Conservation (phyloP, 2,888 invertebrate species). For the Phragmatobia fuliginosa region DNA sequence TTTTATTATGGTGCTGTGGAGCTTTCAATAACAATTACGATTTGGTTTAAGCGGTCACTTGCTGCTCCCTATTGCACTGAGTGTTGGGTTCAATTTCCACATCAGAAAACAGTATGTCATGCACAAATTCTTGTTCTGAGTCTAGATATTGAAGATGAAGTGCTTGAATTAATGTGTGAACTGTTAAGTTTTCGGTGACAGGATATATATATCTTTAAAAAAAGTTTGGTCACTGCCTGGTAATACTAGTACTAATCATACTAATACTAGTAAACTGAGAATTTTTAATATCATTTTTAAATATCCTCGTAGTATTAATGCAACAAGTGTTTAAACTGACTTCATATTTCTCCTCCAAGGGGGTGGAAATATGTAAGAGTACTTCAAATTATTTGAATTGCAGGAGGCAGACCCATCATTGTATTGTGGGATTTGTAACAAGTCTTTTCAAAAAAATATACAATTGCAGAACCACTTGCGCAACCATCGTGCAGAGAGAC, state of each 20-base stretch:
- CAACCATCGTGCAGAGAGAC: conserved; percentile 83
- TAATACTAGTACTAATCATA: too few relatives aligned
- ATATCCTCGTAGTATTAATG: background rate
- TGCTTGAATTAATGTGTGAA: too few relatives aligned
- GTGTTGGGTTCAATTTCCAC: too few relatives aligned
- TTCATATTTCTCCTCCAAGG: conserved; percentile 4
- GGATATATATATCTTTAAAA: too few relatives aligned
- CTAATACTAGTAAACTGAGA: background rate
- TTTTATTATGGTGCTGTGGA: too few relatives aligned
- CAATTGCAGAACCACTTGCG: conserved; percentile 83
- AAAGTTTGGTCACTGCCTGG: too few relatives aligned
- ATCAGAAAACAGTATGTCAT: too few relatives aligned
- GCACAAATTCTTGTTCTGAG: too few relatives aligned
- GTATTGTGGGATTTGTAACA: conserved; percentile 81
- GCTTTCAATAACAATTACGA: too few relatives aligned
- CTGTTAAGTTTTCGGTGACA: background rate
- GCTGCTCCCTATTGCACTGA: too few relatives aligned
- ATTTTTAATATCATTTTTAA: background rate
- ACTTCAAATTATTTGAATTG: conserved; percentile 46
- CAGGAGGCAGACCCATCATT: conserved; percentile 67
- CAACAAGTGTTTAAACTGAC: background rate
- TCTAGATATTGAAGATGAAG: too few relatives aligned
- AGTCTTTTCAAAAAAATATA: conserved; percentile 79
- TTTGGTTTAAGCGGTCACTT: too few relatives aligned
- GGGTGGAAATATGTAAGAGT: conserved; percentile 16